Evolutionary conservation across 2,797 vertebrate species (phyloP).

Genomic region (Fundulus diaphanus): DNA sequence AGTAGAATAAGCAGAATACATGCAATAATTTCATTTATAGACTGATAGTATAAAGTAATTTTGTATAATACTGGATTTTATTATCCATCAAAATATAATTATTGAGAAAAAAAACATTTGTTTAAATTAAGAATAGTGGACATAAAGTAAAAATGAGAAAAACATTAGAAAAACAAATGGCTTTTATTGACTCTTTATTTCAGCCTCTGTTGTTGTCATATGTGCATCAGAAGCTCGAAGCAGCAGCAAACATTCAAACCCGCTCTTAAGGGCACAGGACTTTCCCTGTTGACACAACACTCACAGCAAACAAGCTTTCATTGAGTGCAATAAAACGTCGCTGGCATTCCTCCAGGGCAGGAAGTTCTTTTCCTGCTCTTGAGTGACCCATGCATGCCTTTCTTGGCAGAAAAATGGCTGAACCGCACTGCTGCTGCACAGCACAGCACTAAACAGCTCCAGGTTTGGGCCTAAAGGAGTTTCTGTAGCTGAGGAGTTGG

Average conservation of each 20-base stretch:
- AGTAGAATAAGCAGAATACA: not conserved
- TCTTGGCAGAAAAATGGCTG: conserved; percentile 47
- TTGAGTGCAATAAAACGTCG: conserved; percentile 51
- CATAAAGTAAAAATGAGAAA: not conserved
- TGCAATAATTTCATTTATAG: not conserved
- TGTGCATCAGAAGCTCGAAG: not conserved
- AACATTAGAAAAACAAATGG: not conserved
- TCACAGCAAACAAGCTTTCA: conserved; percentile 54
- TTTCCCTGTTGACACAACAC: conserved; percentile 38
- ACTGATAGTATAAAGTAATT: not conserved
- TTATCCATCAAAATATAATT: not conserved
- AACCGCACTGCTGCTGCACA: conserved; percentile 43
- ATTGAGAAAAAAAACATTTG: not conserved
- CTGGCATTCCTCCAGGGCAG: conserved; percentile 70
- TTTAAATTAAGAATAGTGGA: too few species aligned
- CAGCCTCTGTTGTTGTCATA: not conserved
- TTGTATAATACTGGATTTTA: not conserved
- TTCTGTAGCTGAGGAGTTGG: not conserved
- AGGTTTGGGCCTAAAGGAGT: conserved; percentile 16
- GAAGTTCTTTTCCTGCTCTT: conserved; percentile 72
- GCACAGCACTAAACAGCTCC: conserved; percentile 6
- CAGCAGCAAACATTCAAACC: conserved; percentile 15
- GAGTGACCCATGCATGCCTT: conserved; percentile 65
- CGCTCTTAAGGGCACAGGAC: conserved; percentile 36
- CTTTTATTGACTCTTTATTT: not conserved